Evolutionary conservation across 2,888 invertebrate species (phyloP).

Genomic region (Nephrocerus scutellatus): DNA sequence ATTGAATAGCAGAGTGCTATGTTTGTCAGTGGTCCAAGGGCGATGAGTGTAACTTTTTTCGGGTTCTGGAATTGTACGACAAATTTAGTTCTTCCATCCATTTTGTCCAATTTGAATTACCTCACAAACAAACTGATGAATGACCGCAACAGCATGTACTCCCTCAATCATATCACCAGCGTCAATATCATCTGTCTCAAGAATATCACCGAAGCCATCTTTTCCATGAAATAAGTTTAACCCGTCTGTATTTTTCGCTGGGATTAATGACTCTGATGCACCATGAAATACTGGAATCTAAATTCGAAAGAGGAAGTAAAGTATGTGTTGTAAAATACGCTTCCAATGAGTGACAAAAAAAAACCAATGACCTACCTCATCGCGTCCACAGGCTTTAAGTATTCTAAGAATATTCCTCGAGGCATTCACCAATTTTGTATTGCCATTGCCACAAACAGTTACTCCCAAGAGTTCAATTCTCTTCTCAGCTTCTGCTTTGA

Average conservation of each 20-base stretch:
- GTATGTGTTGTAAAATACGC: too few relatives aligned
- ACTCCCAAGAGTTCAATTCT: slow-evolving; percentile 54
- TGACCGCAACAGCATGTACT: slow-evolving; percentile 55
- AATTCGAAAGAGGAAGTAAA: slow-evolving; percentile 19
- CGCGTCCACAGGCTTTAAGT: slow-evolving; percentile 53
- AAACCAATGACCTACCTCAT: slow-evolving; percentile 52
- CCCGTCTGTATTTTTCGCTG: slow-evolving; percentile 33
- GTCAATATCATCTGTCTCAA: slow-evolving; percentile 46
- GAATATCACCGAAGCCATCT: slow-evolving; percentile 67
- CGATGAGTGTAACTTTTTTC: slow-evolving; percentile 56
- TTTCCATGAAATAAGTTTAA: slow-evolving; percentile 54
- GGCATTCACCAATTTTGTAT: slow-evolving; percentile 62
- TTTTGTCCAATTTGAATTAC: too few relatives aligned
- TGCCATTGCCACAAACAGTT: slow-evolving; percentile 65
- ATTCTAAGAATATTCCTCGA: slow-evolving; percentile 63
- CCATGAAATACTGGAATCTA: slow-evolving; percentile 69
- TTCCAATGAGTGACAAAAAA: neutral
- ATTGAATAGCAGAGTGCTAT: slow-evolving; percentile 66
- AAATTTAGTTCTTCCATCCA: too few relatives aligned
- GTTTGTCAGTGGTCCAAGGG: slow-evolving; percentile 72
- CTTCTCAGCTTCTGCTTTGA: slow-evolving; percentile 49
- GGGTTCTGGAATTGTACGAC: slow-evolving; percentile 45
- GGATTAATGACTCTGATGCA: slow-evolving; percentile 46
- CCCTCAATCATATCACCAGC: slow-evolving; percentile 48
- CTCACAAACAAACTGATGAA: slow-evolving; percentile 55